Percentiles rank a stretch among this genome's conserved stretches.
Evolutionary conservation across 2,113 vertebrate genomes (phyloP).

Genomic region (Morone chrysops): DNA sequence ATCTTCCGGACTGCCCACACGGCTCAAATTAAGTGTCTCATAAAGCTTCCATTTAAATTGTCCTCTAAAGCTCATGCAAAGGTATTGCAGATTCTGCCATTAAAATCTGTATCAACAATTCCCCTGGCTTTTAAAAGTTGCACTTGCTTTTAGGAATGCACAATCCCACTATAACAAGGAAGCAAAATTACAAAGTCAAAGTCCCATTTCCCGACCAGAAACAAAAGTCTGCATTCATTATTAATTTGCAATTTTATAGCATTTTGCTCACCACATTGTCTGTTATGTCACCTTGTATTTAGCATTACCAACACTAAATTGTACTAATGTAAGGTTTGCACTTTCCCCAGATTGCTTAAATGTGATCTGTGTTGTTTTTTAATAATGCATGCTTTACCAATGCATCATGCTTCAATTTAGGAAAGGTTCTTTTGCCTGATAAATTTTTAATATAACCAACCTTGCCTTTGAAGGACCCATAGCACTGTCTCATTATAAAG

Average conservation of each 20-base stretch:
- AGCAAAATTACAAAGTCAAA: constrained; percentile 63
- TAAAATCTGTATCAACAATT: constrained; percentile 69
- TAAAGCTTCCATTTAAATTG: constrained; percentile 71
- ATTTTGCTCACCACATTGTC: constrained; percentile 48
- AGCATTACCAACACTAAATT: constrained; percentile 48
- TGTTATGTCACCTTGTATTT: constrained; percentile 64
- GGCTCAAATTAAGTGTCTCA: constrained; percentile 68
- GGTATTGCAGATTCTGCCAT: constrained; percentile 59
- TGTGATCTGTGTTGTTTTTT: constrained; percentile 53
- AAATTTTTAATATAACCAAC: constrained; percentile 51
- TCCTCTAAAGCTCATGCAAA: constrained; percentile 68
- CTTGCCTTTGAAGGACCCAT: constrained; percentile 34
- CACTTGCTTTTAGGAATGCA: constrained; percentile 71
- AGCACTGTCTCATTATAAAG: constrained; percentile 55
- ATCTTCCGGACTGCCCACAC: constrained; percentile 54
- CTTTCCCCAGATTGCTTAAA: constrained; percentile 57
- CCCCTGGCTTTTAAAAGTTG: constrained; percentile 67
- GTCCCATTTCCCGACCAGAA: constrained; percentile 60
- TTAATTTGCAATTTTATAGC: constrained; percentile 56
- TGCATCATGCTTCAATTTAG: constrained; percentile 36
- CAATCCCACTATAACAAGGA: constrained; percentile 61
- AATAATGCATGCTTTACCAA: constrained; percentile 63
- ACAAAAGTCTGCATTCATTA: constrained; percentile 64
- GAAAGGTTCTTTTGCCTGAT: constrained; percentile 48
- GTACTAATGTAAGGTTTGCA: constrained; percentile 37